Conservation (phyloP, 2,113 vertebrate species). For the Nesoenas mayeri region DNA sequence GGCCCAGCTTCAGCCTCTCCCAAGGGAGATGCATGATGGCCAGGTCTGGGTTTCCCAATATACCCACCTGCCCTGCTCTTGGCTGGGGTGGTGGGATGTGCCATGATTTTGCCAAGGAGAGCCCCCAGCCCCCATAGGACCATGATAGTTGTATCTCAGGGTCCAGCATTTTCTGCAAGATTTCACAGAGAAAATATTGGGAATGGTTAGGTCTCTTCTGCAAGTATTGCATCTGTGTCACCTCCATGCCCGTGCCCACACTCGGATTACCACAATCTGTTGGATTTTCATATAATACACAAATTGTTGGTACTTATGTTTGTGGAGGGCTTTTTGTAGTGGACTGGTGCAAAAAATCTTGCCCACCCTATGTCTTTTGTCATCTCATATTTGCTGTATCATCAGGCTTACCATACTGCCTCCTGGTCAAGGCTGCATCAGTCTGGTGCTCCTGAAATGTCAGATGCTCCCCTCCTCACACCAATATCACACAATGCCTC, state of each 20-base stretch:
- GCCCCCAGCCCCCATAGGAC: accelerated
- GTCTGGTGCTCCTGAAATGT: neutral
- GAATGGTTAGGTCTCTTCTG: neutral
- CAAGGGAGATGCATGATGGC: accelerated
- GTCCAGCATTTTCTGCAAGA: neutral
- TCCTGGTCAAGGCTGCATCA: neutral
- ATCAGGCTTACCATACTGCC: neutral
- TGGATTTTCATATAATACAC: neutral
- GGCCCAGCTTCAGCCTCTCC: accelerated
- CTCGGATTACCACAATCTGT: neutral
- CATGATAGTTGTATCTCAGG: neutral
- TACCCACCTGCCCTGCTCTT: neutral
- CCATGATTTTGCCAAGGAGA: neutral
- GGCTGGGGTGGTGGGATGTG: neutral
- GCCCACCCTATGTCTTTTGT: neutral
- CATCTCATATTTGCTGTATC: neutral
- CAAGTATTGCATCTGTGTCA: neutral
- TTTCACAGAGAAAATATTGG: neutral
- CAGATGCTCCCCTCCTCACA: neutral
- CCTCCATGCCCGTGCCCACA: neutral
- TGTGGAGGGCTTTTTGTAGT: neutral
- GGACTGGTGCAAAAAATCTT: neutral
- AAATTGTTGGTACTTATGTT: neutral
- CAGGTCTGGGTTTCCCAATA: neutral
- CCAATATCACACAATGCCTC: accelerated